These are phyloP conservation scores for Myopa tessellatipennis DNA, from an alignment of 2,888 invertebrate species.

Conservation along the genomic window DNA sequence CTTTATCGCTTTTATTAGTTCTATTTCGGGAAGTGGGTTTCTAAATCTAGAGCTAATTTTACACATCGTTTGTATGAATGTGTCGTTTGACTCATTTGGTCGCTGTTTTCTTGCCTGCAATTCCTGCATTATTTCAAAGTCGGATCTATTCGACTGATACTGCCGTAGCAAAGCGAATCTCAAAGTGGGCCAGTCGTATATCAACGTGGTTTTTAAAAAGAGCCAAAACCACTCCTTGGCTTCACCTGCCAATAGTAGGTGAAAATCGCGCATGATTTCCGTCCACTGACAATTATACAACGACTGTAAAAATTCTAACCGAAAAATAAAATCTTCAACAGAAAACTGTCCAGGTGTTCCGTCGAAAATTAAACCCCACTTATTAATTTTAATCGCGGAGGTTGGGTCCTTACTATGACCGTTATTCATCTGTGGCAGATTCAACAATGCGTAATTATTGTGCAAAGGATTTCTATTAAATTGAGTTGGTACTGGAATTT, in stretches of 20 bases:
- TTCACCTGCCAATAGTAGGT: no score
- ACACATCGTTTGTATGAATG: not conserved
- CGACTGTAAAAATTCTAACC: not conserved
- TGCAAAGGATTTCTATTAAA: not conserved
- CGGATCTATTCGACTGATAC: not conserved
- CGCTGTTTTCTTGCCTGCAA: constrained; percentile 1
- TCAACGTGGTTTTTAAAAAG: not conserved
- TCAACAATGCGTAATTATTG: not conserved
- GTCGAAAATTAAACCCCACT: not conserved
- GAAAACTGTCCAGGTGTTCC: not conserved
- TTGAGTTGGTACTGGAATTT: not conserved
- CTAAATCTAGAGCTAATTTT: not conserved
- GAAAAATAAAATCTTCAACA: constrained; percentile 15
- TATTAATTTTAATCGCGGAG: not conserved
- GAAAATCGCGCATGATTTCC: constrained; percentile 8
- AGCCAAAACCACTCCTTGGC: no score
- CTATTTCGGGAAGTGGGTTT: not conserved
- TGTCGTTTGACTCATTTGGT: not conserved
- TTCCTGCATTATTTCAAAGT: constrained; percentile 11
- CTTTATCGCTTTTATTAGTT: not conserved
- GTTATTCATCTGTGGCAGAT: not conserved
- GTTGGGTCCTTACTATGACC: not conserved
- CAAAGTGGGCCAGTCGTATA: not conserved
- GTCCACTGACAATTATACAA: not conserved
- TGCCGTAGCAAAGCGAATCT: not conserved